A percentile compares a stretch with the other conserved stretches of the same genome.
phyloP scores from a whole-genome alignment of 2,797 vertebrate species.

The Australoheros facetus region DNA sequence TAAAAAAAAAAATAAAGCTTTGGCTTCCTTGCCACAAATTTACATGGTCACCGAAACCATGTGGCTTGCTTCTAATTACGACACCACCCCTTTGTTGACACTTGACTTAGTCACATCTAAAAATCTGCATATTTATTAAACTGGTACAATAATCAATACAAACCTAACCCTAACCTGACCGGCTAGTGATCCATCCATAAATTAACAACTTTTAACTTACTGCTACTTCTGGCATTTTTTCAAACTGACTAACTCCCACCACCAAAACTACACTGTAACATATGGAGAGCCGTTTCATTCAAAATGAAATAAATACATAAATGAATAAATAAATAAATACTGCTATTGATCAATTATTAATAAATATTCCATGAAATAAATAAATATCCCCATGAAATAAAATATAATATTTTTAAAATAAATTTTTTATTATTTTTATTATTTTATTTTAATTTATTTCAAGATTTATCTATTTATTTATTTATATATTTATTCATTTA shows the following conservation, averaged over 20 bases:
- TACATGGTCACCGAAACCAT: constrained; percentile 29
- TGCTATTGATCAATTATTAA: too few species aligned
- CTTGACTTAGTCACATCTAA: constrained; percentile 49
- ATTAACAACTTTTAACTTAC: constrained; percentile 47
- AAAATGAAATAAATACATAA: too few species aligned
- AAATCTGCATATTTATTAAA: constrained; percentile 59
- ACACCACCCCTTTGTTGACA: constrained; percentile 20
- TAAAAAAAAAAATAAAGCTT: background rate
- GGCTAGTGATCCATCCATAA: constrained; percentile 54
- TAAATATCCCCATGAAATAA: too few species aligned
- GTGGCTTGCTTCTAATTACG: constrained; percentile 35
- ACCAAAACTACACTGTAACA: background rate
- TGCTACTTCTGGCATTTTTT: constrained; percentile 14
- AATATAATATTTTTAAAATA: too few species aligned
- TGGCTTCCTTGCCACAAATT: background rate
- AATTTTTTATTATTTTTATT: too few species aligned
- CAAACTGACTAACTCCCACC: constrained; percentile 1
- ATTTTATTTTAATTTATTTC: too few species aligned
- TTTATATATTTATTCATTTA: too few species aligned
- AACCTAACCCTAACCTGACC: constrained; percentile 21
- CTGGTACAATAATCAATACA: constrained; percentile 56
- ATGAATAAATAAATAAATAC: too few species aligned
- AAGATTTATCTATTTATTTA: too few species aligned
- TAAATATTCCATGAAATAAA: too few species aligned
- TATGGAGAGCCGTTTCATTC: too few species aligned